Evolutionary conservation across 2,888 invertebrate species (phyloP), one percentile per base, ranked within the genome.

Genomic region (Pseudococcus viburni): DNA sequence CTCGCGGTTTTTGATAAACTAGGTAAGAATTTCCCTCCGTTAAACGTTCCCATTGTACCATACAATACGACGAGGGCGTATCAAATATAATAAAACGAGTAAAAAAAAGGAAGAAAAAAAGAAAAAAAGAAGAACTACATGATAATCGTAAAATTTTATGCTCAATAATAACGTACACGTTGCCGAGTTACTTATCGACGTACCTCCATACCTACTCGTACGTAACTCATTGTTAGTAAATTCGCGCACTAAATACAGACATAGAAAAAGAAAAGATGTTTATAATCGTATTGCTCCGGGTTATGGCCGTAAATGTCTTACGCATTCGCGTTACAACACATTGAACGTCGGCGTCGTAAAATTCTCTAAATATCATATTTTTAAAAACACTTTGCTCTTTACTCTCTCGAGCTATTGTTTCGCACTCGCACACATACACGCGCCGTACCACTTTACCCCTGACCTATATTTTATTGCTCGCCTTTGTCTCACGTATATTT

Each of bases 361-460:
- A 77, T 77, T 77, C 39, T 77, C 77, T 77, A 77, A 77, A 77
- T 77, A 77, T 77, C 77, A 77, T 77, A 77, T 77, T 77, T 77
- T 77, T 77, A 39, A 39, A 22, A 19, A 77, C 77, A 51, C 51
- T 51, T 51, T 51, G 51, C 51, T 51, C 51, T 51, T 51, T 51
- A 51, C 17, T 51, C 26, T 33, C 26, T 3, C 26, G n/a, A n/a
- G 3, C 26, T 33, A 33, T 33, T 33, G 26, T 33, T n/a, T 33
- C 26, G 26, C 26, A 33, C 26, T 33, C 26, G 1, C 26, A 33
- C 26, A 33, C 26, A 33, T 33, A 33, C 26, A 33, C 39, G 19
- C 77, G 11, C 64, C 77, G 26, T 19, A 39, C 22, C 39, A 77
- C 39, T 39, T 26, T 33, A 77, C 77, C 12, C 33, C 77, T 77